Percentiles rank a stretch among this genome's conserved stretches.
phyloP scores from a whole-genome alignment of 2,113 vertebrate genomes.

The Meriones unguiculatus region DNA sequence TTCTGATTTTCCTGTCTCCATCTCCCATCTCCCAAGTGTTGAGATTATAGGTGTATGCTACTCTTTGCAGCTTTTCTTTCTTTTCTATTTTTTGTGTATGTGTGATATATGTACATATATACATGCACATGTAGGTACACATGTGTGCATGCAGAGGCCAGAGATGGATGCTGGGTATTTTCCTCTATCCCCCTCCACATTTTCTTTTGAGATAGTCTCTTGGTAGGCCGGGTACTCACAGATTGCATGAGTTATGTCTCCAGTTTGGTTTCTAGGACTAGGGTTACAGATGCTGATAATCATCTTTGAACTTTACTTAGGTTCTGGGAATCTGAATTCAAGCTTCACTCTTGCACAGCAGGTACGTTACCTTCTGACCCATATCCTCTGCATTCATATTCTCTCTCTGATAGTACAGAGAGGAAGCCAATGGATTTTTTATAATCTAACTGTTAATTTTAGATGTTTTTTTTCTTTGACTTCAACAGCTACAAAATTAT shows the following conservation, averaged over 20 bases:
- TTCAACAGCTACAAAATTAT: constrained; percentile 25
- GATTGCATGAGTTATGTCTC: not conserved
- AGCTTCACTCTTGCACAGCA: not conserved
- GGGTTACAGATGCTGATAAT: not conserved
- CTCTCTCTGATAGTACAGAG: not conserved
- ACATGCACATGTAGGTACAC: not conserved
- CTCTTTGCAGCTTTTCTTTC: not conserved
- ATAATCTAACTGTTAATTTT: constrained; percentile 25
- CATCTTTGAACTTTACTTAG: not conserved
- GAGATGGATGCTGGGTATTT: not conserved
- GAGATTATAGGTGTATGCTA: not conserved
- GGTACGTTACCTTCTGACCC: not conserved
- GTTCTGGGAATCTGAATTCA: not conserved
- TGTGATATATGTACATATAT: not conserved
- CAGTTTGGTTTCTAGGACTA: not conserved
- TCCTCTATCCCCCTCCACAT: not conserved
- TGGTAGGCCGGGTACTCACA: not conserved
- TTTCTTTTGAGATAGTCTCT: not conserved
- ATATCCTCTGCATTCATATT: not conserved
- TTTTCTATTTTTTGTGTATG: not conserved
- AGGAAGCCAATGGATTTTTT: constrained; percentile 9
- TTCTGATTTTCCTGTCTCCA: not conserved
- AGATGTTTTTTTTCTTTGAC: constrained; percentile 25
- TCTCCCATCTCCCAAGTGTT: not conserved
- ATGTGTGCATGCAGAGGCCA: not conserved